Evolutionary conservation across 2,113 vertebrate genomes (phyloP), one percentile per base, ranked within the genome.

Genomic region (Clarias gariepinus): DNA sequence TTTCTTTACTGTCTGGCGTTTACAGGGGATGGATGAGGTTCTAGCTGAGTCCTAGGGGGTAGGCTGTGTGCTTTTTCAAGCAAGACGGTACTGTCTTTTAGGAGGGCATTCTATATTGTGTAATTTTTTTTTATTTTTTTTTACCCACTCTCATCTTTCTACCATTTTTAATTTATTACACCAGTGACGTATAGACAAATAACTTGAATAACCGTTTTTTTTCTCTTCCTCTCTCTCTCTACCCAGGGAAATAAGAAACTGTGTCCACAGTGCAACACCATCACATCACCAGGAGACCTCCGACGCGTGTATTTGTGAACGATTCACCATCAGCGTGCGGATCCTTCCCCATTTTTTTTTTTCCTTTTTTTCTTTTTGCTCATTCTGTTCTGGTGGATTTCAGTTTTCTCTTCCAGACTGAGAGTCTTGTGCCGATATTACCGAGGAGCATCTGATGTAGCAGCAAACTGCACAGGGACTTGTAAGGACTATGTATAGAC

Each of bases 201-300:
- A 47, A 19, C 61, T 36, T 55, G 21, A 47, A 47, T 47, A 47
- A 25, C 30, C 2, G 47, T 55, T 77, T 10, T 53, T 19, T 36
- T 16, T 69, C 11, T 23, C 33, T 36, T 4, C 5, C 33, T 36
- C 33, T 36, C 33, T 36, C 33, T 36, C 33, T 36, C 33, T 36
- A 36, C 33, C 33, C 33, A 36, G 33, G 33, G 98, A 87, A 98
- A 98, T 93, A 99, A 99, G 96, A 99, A 99, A 94, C 96, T 99
- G 69, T 99, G 98, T 93, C 98, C 98, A 77, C 98, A 99, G 95
- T 99, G 98, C 92, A 99, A 99, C 95, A 99, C 98, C 93, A 99
- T 99, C 96, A 99, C 98, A 3, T 98, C 98, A 10, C 98, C 98
- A 0, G 98, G 98, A 92, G 98, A 99, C 94, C 96, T 99, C 90